Percentiles rank a stretch among this genome's conserved stretches.
Conservation (phyloP, 2,797 vertebrate species). For the Notolepis coatsorum region DNA sequence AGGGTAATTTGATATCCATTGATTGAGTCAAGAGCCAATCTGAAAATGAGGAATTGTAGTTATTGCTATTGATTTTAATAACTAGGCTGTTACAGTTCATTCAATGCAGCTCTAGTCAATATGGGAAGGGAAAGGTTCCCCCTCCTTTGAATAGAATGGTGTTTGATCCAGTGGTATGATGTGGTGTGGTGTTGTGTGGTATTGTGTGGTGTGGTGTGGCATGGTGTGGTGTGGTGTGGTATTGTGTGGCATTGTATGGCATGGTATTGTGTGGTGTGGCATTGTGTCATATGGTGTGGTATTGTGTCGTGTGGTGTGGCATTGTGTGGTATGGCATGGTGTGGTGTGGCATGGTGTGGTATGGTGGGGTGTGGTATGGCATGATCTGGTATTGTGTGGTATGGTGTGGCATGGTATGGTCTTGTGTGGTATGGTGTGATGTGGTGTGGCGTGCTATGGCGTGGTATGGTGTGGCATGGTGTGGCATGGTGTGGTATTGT, state of each 20-base stretch:
- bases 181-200: too few relatives aligned
- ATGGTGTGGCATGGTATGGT: background rate
- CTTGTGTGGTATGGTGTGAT: background rate
- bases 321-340: background rate
- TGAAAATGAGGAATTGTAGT: slow-evolving; percentile 82
- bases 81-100: slow-evolving; percentile 84
- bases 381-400: background rate
- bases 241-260: too few relatives aligned
- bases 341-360: background rate
- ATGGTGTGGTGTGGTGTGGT: too few relatives aligned
- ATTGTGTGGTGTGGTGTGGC: too few relatives aligned
- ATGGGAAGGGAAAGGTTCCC: slow-evolving; percentile 53
- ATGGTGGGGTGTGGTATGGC: background rate
- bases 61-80: slow-evolving; percentile 90
- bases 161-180: background rate
- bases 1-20: slow-evolving; percentile 83
- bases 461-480: too few relatives aligned
- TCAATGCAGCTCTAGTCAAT: slow-evolving; percentile 66
- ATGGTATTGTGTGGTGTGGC: too few relatives aligned
- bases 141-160: slow-evolving; percentile 28
- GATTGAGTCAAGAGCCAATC: slow-evolving; percentile 79
- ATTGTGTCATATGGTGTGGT: slow-evolving; percentile 11
- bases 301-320: slow-evolving; percentile 26
- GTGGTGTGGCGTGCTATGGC: too few relatives aligned
- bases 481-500: too few relatives aligned